A percentile compares a stretch with the other conserved stretches of the same genome.
Evolutionary conservation across 1,140 invertebrate species (phyloP).

Genomic region (Leptoteleia sp.): DNA sequence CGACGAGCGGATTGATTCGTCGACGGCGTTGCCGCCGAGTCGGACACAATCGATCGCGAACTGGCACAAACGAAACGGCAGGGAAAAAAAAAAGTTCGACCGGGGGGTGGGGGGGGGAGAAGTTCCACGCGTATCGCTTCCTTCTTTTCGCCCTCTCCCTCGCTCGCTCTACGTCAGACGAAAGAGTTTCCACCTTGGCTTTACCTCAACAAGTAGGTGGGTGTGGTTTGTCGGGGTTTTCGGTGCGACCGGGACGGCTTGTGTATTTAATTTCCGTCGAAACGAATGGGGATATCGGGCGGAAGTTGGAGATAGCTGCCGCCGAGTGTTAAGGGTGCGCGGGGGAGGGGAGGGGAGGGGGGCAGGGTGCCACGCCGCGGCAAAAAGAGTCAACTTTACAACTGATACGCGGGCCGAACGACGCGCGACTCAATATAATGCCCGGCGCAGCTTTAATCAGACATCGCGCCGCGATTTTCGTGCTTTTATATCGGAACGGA

Average conservation of each 20-base stretch:
- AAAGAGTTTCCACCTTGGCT: conserved; percentile 69
- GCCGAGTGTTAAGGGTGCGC: too few relatives aligned
- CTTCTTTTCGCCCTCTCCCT: conserved; percentile 11
- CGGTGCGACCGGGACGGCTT: conserved; percentile 47
- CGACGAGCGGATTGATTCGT: conserved; percentile 30
- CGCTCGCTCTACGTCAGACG: conserved; percentile 12
- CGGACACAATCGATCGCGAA: conserved; percentile 34
- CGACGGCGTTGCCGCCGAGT: conserved; percentile 3
- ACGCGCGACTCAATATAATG: conserved; percentile 26
- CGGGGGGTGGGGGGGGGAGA: too few relatives aligned
- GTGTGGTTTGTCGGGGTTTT: conserved; percentile 69
- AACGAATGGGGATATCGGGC: conserved; percentile 72
- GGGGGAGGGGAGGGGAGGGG: too few relatives aligned
- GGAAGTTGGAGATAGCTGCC: conserved; percentile 57
- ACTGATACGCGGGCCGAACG: conserved; percentile 25
- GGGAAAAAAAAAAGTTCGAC: background rate
- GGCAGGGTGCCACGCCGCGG: too few relatives aligned
- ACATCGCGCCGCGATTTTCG: conserved; percentile 16
- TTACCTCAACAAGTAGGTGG: conserved; percentile 75
- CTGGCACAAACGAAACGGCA: conserved; percentile 9
- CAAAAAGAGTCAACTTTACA: conserved; percentile 54
- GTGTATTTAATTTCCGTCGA: conserved; percentile 79
- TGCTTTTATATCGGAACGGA: conserved; percentile 1
- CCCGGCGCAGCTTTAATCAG: conserved; percentile 20
- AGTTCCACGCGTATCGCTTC: conserved; percentile 17